Base-by-base conservation (phyloP, 2,797 vertebrate species). In the Eulemur coronatus region DNA sequence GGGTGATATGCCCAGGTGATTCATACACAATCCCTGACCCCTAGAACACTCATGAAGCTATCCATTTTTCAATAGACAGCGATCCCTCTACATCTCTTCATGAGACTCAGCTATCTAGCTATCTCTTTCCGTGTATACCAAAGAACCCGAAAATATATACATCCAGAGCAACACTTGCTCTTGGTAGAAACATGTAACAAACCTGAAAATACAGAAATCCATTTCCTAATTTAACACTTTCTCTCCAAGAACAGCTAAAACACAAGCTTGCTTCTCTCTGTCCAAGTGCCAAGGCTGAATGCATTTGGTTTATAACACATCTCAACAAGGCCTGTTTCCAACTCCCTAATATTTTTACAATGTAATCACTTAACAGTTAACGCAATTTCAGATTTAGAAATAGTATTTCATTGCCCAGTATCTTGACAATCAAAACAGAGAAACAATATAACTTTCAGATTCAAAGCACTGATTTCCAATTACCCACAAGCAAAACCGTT, bases 331-430 rank as follows among this genome's bases (percentile, higher is more conserved):
- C 41, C 63, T 94, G 38, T 84, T 97, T 85, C 97, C 85, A 97
- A 87, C 63, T 89, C n/a, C 94, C 26, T 30, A 95, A 41, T 78
- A 89, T 96, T 97, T 96, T 97, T 88, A 97, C 90, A 98, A 92
- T 48, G 24, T 65, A 50, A 55, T 92, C 97, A 91, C 69, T 97
- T 95, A 24, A 94, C 57, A 92, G 67, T 96, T 93, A 17, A 94
- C 82, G 73, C 78, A 85, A 89, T 73, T 59, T 65, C 87, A 89
- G 59, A 89, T 75, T 95, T 93, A 89, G 90, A 96, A 95, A 84
- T 76, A 95, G 57, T 84, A 89, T 97, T 97, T 92, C 90, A 96
- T 86, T 84, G 67, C 73, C 95, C 41, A 57, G 72, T 43, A 78
- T 38, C 84, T 67, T 80, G 50, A 89, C 95, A 97, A 87, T 82